Percentiles rank a stretch among this genome's conserved stretches.
Evolutionary conservation across 2,888 invertebrate species (phyloP).

Genomic region (Troides helena): DNA sequence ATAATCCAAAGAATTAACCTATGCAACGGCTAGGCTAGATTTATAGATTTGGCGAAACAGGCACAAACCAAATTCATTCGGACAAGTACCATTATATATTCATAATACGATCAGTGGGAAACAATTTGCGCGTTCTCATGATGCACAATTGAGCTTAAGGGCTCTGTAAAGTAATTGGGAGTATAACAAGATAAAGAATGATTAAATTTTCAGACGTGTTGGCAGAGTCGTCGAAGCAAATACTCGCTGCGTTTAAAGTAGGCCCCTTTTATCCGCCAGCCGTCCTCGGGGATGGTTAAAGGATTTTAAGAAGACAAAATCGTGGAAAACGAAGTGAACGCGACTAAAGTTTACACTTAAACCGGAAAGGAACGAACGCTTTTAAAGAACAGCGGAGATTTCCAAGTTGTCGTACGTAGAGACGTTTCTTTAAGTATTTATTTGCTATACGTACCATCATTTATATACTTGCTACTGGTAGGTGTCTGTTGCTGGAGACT

Average conservation of each 20-base stretch:
- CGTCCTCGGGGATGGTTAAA: constrained; percentile 57
- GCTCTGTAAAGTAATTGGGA: constrained; percentile 38
- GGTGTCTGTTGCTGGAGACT: no score
- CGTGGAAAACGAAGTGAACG: constrained; percentile 46
- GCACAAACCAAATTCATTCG: neutral
- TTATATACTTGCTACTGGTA: neutral
- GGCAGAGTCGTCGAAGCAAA: constrained; percentile 52
- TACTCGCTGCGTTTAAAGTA: constrained; percentile 59
- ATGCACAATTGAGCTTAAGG: constrained; percentile 32
- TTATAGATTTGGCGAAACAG: neutral
- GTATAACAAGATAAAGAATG: constrained; percentile 47
- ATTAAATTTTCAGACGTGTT: constrained; percentile 61
- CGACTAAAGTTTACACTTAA: constrained; percentile 41
- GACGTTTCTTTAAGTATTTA: constrained; percentile 46
- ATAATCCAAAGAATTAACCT: constrained; percentile 63
- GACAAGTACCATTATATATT: neutral
- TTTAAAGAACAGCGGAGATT: constrained; percentile 49
- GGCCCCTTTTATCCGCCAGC: constrained; percentile 56
- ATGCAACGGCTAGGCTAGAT: constrained; percentile 42
- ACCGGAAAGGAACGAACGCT: constrained; percentile 34
- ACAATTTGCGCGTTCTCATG: neutral
- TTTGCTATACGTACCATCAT: constrained; percentile 38
- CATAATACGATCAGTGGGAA: neutral
- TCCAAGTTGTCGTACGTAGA: constrained; percentile 48
- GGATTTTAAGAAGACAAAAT: constrained; percentile 61